These are phyloP conservation scores for Dyspetes luteomarginatus DNA, from an alignment of 2,888 invertebrate genomes.

Conservation along the genomic window DNA sequence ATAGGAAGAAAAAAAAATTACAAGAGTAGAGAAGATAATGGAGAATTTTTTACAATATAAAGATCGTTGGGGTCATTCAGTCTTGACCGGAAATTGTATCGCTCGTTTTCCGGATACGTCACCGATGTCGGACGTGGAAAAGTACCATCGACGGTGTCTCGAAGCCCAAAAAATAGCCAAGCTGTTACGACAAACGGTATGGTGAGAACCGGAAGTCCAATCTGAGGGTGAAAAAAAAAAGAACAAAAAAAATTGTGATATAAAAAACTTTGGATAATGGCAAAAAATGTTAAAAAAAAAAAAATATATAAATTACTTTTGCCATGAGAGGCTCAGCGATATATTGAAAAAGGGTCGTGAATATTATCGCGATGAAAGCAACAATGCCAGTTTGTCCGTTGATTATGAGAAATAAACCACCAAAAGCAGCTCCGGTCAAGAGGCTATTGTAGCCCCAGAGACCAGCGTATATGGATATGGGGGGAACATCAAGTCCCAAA, in stretches of 20 bases:
- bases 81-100: slow-evolving; percentile 70
- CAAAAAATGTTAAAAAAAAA: background rate
- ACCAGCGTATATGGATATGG: slow-evolving; percentile 80
- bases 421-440: slow-evolving; percentile 81
- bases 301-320: slow-evolving; percentile 70
- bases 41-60: slow-evolving; percentile 25
- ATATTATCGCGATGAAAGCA: slow-evolving; percentile 78
- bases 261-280: background rate
- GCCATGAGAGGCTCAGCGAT: slow-evolving; percentile 73
- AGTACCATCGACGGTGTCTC: slow-evolving; percentile 70
- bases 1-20: background rate
- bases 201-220: slow-evolving; percentile 78
- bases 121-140: slow-evolving; percentile 75
- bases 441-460: slow-evolving; percentile 83
- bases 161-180: slow-evolving; percentile 80
- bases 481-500: slow-evolving; percentile 72
- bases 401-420: slow-evolving; percentile 81
- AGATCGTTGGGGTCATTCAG: slow-evolving; percentile 40
- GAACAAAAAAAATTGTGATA: background rate
- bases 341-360: slow-evolving; percentile 80
- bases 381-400: slow-evolving; percentile 79
- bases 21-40: too few relatives aligned
- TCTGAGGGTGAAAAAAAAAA: slow-evolving; percentile 47
- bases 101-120: slow-evolving; percentile 81
- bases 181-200: slow-evolving; percentile 80